These are phyloP conservation scores for Nymphalis polychloros DNA, from an alignment of 2,888 invertebrate species.

Conservation along the genomic window DNA sequence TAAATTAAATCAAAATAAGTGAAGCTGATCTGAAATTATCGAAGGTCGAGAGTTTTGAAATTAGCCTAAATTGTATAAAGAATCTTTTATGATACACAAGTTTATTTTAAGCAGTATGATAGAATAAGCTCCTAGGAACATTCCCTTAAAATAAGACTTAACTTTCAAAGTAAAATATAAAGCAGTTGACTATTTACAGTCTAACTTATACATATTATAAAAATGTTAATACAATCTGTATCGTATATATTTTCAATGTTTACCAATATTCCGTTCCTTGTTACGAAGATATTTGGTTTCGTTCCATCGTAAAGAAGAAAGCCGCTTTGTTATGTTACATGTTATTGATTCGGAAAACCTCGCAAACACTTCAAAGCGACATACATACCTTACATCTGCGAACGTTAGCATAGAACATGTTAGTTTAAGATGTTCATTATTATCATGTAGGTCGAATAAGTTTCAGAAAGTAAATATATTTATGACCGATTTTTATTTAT, in stretches of 20 bases:
- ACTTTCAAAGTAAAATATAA: too few species aligned
- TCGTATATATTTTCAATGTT: slow-evolving; percentile 20
- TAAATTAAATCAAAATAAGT: too few species aligned
- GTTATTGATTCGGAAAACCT: slow-evolving; percentile 53
- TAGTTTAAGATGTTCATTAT: slow-evolving; percentile 23
- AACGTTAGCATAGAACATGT: slow-evolving; percentile 36
- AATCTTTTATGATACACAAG: too few species aligned
- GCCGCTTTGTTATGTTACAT: slow-evolving; percentile 49
- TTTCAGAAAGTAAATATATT: slow-evolving; percentile 8
- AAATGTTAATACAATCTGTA: not conserved
- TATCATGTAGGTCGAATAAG: slow-evolving; percentile 8
- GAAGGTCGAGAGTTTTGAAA: too few species aligned
- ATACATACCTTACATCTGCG: slow-evolving; percentile 41
- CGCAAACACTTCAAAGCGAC: slow-evolving; percentile 50
- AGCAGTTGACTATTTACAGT: too few species aligned
- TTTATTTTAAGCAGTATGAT: too few species aligned
- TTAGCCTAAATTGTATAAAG: too few species aligned
- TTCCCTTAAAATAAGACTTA: too few species aligned
- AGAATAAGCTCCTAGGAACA: too few species aligned
- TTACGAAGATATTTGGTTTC: slow-evolving; percentile 50
- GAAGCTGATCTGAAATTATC: too few species aligned
- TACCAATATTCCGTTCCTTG: slow-evolving; percentile 33
- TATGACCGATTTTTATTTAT: slow-evolving; percentile 12
- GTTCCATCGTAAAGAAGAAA: slow-evolving; percentile 49
- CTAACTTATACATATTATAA: too few species aligned